Evolutionary conservation across 1,140 invertebrate species (phyloP).

Genomic region (Drosophila yakuba): DNA sequence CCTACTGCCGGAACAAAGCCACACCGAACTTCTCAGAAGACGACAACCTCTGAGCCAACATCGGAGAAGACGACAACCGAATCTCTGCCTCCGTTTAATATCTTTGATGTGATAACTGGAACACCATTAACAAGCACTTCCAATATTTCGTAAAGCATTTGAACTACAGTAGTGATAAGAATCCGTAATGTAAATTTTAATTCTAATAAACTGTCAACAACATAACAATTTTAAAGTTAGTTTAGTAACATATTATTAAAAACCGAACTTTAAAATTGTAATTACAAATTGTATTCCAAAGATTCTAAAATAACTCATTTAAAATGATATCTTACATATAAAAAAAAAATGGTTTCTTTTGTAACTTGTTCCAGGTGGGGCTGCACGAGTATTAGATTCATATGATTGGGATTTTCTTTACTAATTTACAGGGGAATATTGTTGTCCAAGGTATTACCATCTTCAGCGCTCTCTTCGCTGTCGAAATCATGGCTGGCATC

Average conservation of each 20-base stretch:
- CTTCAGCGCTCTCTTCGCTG: slow-evolving; percentile 52
- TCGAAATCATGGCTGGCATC: slow-evolving; percentile 38
- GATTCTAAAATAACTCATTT: background rate
- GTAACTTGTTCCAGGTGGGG: background rate
- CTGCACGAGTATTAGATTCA: background rate
- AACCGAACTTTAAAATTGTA: too few species aligned
- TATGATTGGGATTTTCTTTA: too few species aligned
- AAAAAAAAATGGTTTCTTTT: slow-evolving; percentile 20
- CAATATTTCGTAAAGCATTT: background rate
- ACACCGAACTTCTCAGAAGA: background rate
- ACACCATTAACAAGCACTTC: background rate
- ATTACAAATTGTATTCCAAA: background rate
- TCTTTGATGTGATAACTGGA: slow-evolving; percentile 14
- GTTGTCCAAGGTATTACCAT: slow-evolving; percentile 54
- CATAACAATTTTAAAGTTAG: background rate
- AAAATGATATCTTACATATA: background rate
- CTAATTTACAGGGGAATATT: slow-evolving; percentile 41
- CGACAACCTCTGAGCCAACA: background rate
- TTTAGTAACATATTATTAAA: too few species aligned
- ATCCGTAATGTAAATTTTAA: background rate
- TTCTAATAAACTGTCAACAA: background rate
- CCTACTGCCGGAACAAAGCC: slow-evolving; percentile 2
- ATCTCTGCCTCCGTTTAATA: slow-evolving; percentile 43
- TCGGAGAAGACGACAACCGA: slow-evolving; percentile 8
- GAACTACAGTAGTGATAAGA: background rate